Base-by-base conservation (phyloP, 2,113 vertebrate species). In the Varanus komodoensis region DNA sequence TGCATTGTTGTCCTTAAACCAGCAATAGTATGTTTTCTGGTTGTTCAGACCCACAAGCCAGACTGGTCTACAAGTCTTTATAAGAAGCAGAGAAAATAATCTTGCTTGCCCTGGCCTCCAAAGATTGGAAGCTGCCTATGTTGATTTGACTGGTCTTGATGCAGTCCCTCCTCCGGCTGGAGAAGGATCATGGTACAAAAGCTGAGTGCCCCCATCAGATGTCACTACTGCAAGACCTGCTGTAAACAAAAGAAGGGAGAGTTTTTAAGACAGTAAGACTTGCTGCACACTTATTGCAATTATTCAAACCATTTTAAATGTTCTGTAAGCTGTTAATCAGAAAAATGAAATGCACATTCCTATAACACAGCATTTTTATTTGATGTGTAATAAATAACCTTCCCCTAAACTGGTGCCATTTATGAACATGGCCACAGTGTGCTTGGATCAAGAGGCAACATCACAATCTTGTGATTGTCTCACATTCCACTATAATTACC, bases 401-500 rank as follows among this genome's bases (percentile, higher is more conserved):
- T 44, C 38, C 38, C 38, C 38, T 44, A 44, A 44, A 44, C 38
- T 44, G 38, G 38, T 44, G 38, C 38, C 38, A 38, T 3, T 61
- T 34, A 9, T 11, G 54, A 52, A 44, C 64, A 68, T 79, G 78
- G 27, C 75, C 77, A 23, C 50, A 44, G 21, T 85, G 9, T 8
- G 2, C 8, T 54, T 44, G 44, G 23, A 25, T 54, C 6, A 48
- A 32, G 67, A 34, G 21, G 64, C 52, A 44, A 34, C 34, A 19
- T 86, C 32, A 17, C 67, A 48, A 19, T 34, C 84, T 87, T 4
- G 1, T 68, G 27, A 54, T n/a, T 25, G 0, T 50, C 61, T 77
- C 0, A 0, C 0, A 1, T 32, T 48, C 92, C 19, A 3, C 0
- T 11, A 15, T 21, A 86, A 57, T 38, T 82, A 73, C 57, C 1